A percentile compares a stretch with the other conserved stretches of the same genome.
Evolutionary conservation across 2,113 vertebrate genomes (phyloP).

Genomic region (Leucopternis melanops): DNA sequence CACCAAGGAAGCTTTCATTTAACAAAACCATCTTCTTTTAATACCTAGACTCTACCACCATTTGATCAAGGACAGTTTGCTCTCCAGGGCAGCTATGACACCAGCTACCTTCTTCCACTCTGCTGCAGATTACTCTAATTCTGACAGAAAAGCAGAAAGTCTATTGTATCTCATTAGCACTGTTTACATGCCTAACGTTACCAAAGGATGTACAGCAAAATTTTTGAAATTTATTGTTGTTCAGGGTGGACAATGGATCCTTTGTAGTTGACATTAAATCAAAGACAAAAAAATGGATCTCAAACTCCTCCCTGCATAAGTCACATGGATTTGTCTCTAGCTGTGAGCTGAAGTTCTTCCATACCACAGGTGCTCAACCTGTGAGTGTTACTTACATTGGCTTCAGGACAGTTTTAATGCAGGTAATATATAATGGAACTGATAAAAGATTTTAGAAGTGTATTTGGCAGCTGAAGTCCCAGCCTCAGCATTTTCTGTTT

Average conservation of each 20-base stretch:
- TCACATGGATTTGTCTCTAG: not conserved
- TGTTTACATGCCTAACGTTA: not conserved
- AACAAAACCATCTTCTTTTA: not conserved
- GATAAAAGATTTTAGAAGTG: not conserved
- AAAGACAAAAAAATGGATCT: not conserved
- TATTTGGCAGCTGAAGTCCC: not conserved
- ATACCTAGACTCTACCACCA: not conserved
- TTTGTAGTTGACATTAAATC: not conserved
- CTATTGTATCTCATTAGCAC: not conserved
- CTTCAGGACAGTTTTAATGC: not conserved
- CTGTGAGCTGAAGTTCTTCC: not conserved
- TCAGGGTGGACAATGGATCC: not conserved
- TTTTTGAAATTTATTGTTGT: not conserved
- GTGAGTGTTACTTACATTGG: not conserved
- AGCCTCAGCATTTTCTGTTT: not conserved
- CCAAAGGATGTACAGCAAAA: not conserved
- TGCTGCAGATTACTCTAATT: not conserved
- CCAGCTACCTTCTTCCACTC: not conserved
- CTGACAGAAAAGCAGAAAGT: not conserved
- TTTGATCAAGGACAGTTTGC: not conserved
- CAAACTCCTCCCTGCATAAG: not conserved
- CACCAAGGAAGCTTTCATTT: not conserved
- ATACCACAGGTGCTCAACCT: not conserved
- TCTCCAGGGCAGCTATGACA: not conserved
- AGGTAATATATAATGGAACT: not conserved